A percentile compares a stretch with the other conserved stretches of the same genome.
These are phyloP conservation scores for Microctenopoma stevenorrisi DNA, from an alignment of 2,797 vertebrate genomes.

Conservation along the genomic window DNA sequence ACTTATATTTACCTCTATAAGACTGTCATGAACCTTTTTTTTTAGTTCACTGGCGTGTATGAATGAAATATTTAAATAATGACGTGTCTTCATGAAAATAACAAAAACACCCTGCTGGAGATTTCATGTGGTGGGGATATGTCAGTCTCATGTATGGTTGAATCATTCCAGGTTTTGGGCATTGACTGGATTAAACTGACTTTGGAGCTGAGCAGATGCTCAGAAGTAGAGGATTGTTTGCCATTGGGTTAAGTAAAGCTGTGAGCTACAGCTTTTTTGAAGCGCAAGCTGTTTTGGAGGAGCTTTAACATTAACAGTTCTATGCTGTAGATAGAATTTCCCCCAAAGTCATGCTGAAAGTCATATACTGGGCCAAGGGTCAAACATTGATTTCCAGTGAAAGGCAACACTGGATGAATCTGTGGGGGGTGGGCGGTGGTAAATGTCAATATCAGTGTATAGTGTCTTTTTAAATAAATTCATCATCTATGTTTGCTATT, in stretches of 20 bases:
- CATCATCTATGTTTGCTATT: conserved; percentile 37
- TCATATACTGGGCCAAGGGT: conserved; percentile 66
- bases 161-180: background rate
- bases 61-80: background rate
- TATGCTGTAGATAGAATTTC: conserved; percentile 25
- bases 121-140: background rate
- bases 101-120: background rate
- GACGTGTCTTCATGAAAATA: background rate
- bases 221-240: background rate
- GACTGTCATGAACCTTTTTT: background rate
- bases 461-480: conserved; percentile 61
- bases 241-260: conserved; percentile 15
- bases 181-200: conserved; percentile 5
- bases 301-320: conserved; percentile 28
- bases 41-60: background rate
- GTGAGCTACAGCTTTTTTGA: conserved; percentile 2
- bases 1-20: conserved; percentile 19
- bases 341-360: conserved; percentile 68
- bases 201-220: background rate
- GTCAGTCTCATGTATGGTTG: background rate
- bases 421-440: conserved; percentile 20
- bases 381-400: conserved; percentile 66
- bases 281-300: conserved; percentile 7
- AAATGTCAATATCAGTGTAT: conserved; percentile 56
- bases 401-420: conserved; percentile 42